Base-by-base conservation (phyloP, 2,888 invertebrate species). In the Geotrupes spiniger region DNA sequence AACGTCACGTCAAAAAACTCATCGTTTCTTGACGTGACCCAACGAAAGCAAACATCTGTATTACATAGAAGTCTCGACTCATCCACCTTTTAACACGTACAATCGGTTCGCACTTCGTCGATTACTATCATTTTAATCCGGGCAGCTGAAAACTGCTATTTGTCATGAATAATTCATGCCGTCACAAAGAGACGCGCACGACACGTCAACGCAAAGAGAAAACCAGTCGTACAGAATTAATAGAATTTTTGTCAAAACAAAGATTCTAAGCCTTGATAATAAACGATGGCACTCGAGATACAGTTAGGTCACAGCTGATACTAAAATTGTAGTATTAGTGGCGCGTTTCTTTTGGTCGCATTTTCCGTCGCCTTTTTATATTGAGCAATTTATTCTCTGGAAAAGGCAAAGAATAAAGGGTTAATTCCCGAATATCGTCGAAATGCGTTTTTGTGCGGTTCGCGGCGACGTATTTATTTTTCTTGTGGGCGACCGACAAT, bases 191-290 rank as follows among this genome's bases (percentile, higher is more conserved):
- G 46, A 47, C 49, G 29, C 50, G 54, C 54, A 50, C 42, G 48
- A 51, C 33, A 46, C 49, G 52, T 52, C 53, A 52, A 37, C 49
- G 49, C 25, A 42, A 26, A 43, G 47, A 50, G 51, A 51, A 55
- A 54, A 55, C 53, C 52, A 42, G 49, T 48, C 48, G 52, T 55
- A 56, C 47, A 54, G 49, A 58, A 59, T 60, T 60, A 59, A 60
- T 60, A 56, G 58, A 59, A 59, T 51, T 58, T 59, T 59, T 50
- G 55, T 58, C 55, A 60, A 60, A 60, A 53, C 54, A 52, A 57
- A 57, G 59, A 60, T 58, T 46, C 43, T 55, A 55, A 54, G 55
- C 51, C 50, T 36, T 48, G 60, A 60, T 60, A 60, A 56, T 45
- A 54, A 51, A 46, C 58, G 55, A 55, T 56, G 60, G 58, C 52